A percentile compares a stretch with the other conserved stretches of the same genome.
Evolutionary conservation across 2,797 vertebrate species (phyloP).

Genomic region (Hapalemur alaotrensis): DNA sequence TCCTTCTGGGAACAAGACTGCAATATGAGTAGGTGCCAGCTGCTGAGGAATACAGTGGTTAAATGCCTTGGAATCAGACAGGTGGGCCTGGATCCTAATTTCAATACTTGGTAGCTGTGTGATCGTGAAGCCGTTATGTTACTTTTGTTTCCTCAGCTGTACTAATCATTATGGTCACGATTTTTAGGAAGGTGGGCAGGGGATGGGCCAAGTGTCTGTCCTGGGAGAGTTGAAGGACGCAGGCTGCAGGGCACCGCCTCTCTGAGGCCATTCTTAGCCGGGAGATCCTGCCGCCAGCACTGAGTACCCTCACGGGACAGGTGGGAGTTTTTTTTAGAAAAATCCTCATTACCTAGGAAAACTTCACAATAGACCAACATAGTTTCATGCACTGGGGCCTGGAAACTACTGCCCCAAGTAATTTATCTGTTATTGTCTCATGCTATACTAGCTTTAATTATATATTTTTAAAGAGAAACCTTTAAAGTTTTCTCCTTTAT

Average conservation of each 20-base stretch:
- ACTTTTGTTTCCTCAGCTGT: background rate
- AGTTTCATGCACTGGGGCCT: background rate
- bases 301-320: background rate
- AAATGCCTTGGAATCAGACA: background rate
- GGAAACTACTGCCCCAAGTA: background rate
- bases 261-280: background rate
- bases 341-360: background rate
- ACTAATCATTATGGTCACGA: background rate
- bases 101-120: background rate
- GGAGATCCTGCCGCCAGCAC: background rate
- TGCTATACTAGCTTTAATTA: background rate
- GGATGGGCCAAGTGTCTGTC: background rate
- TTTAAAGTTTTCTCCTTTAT: background rate
- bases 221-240: background rate
- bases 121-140: background rate
- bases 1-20: background rate
- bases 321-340: background rate
- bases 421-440: background rate
- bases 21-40: background rate
- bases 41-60: background rate
- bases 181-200: background rate
- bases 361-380: background rate
- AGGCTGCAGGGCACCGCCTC: rapidly evolving
- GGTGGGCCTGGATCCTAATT: background rate
- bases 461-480: background rate